These are phyloP conservation scores for Typhlomys cinereus DNA, from an alignment of 2,113 vertebrate species.

Conservation along the genomic window DNA sequence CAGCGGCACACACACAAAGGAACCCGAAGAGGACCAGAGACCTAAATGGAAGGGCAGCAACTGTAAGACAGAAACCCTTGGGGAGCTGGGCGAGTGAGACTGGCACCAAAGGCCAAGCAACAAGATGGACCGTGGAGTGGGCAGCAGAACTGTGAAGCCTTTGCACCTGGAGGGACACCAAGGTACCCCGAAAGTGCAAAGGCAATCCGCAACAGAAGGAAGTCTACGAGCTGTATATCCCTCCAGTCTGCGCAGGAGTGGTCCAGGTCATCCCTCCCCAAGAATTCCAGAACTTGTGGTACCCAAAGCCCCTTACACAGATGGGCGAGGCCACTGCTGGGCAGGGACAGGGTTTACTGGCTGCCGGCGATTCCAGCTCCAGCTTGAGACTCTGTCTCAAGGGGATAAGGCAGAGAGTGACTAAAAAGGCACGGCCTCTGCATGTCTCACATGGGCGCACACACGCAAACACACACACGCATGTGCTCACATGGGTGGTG, in stretches of 20 bases:
- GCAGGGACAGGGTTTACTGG: too few relatives aligned
- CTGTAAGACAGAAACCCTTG: too few relatives aligned
- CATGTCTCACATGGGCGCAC: too few relatives aligned
- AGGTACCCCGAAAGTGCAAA: not conserved
- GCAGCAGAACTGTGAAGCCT: not conserved
- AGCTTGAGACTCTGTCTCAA: too few relatives aligned
- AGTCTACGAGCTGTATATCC: not conserved
- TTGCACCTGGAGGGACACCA: not conserved
- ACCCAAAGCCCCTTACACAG: not conserved
- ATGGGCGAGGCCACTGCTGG: too few relatives aligned
- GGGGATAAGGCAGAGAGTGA: too few relatives aligned
- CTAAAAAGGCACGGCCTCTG: too few relatives aligned
- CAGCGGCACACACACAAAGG: not conserved
- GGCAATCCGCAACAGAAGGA: not conserved
- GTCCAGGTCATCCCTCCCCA: not conserved
- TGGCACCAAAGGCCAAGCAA: not conserved
- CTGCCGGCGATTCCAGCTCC: too few relatives aligned
- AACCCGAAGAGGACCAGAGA: slow-evolving; percentile 11
- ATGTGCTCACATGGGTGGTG: too few relatives aligned
- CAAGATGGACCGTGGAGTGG: not conserved
- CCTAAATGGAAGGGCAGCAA: not conserved
- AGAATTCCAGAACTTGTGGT: not conserved
- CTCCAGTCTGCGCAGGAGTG: not conserved
- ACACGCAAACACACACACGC: too few relatives aligned
- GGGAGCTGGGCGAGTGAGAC: not conserved